These are phyloP conservation scores for Nixonia krombeini DNA, from an alignment of 1,140 invertebrate species.

Conservation along the genomic window DNA sequence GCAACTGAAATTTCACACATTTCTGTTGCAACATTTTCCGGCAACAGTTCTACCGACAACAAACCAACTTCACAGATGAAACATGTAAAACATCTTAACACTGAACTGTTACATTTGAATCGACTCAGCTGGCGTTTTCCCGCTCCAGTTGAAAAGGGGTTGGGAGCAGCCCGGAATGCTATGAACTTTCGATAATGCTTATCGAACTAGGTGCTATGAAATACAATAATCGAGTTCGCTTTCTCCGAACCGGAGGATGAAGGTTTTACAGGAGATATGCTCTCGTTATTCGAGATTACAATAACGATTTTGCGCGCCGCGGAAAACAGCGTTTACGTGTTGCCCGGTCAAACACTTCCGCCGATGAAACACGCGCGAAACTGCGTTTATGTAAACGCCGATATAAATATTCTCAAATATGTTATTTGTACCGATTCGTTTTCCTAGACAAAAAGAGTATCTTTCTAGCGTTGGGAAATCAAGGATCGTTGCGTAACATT, in stretches of 20 bases:
- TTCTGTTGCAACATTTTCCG: not conserved
- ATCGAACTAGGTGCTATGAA: constrained; percentile 24
- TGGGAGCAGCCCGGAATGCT: not conserved
- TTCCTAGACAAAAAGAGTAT: too few relatives aligned
- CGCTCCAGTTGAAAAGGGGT: constrained; percentile 12
- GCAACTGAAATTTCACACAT: too few relatives aligned
- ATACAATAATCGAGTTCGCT: constrained; percentile 25
- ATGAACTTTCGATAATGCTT: constrained; percentile 32
- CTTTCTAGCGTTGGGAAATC: too few relatives aligned
- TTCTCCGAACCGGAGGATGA: constrained; percentile 26
- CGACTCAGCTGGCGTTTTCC: too few relatives aligned
- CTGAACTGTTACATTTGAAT: too few relatives aligned
- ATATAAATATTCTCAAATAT: too few relatives aligned
- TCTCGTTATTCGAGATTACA: constrained; percentile 25
- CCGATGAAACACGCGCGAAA: too few relatives aligned
- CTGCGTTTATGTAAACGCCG: too few relatives aligned
- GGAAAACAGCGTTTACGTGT: constrained; percentile 17
- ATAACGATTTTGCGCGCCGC: constrained; percentile 26
- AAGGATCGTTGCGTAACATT: too few relatives aligned
- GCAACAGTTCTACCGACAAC: not conserved
- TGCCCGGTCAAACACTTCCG: too few relatives aligned
- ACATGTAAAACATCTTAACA: not conserved
- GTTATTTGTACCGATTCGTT: too few relatives aligned
- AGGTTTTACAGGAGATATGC: constrained; percentile 21
- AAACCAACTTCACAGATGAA: not conserved